Evolutionary conservation across 2,888 invertebrate genomes (phyloP).

Genomic region (Ecliptopera silaceata): DNA sequence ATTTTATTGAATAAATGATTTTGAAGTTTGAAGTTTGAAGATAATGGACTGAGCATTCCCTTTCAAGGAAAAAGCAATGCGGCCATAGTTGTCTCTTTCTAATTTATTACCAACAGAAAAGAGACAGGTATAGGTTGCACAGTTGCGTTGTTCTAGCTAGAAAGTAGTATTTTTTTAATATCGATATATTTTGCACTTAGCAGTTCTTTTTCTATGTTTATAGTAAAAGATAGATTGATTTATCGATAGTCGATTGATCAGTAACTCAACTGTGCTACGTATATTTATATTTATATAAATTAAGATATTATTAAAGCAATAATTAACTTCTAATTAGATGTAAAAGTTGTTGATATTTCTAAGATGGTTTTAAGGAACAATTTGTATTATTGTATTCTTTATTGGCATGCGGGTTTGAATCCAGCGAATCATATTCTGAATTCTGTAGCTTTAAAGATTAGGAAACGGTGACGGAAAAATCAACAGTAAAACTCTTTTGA

Average conservation of each 20-base stretch:
- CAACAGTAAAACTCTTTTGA: background rate
- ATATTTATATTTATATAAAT: conserved; percentile 13
- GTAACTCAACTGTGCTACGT: background rate
- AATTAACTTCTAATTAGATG: conserved; percentile 8
- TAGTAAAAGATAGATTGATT: too few relatives aligned
- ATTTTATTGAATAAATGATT: too few relatives aligned
- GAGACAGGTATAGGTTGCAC: too few relatives aligned
- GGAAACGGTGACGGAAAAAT: background rate
- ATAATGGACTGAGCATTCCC: too few relatives aligned
- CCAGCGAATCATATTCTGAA: background rate
- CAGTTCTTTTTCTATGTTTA: too few relatives aligned
- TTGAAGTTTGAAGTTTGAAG: too few relatives aligned
- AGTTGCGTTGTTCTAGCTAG: too few relatives aligned
- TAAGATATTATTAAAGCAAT: conserved; percentile 23
- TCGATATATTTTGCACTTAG: too few relatives aligned
- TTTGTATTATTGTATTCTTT: background rate
- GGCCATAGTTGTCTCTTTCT: too few relatives aligned
- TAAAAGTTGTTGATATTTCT: conserved; percentile 15
- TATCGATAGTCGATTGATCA: background rate
- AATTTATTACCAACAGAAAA: too few relatives aligned
- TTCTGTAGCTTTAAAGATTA: background rate
- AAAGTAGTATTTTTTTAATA: too few relatives aligned
- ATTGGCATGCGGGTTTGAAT: conserved; percentile 3
- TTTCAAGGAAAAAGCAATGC: too few relatives aligned
- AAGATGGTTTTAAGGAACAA: background rate